Evolutionary conservation across 2,113 vertebrate species (phyloP).

Genomic region (Pardalotus punctatus): DNA sequence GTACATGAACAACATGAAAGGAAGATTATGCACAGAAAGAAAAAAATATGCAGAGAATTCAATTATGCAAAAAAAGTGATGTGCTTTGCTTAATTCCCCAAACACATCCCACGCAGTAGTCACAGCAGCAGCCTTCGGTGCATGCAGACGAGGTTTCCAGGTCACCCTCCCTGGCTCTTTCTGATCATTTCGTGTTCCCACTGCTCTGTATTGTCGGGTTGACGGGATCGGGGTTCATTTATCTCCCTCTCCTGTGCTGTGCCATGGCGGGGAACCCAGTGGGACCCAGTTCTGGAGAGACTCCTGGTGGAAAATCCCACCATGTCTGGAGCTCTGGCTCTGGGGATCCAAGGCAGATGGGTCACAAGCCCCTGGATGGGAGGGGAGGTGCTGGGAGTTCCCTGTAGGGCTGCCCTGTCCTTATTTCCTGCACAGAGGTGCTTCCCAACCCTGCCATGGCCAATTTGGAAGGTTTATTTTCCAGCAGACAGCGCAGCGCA

Average conservation of each 20-base stretch:
- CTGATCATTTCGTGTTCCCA: not conserved
- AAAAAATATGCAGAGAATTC: conserved; percentile 75
- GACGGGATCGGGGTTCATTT: not conserved
- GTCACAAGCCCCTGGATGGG: rapidly evolving
- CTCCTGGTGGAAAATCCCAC: rapidly evolving
- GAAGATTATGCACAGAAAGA: conserved; percentile 61
- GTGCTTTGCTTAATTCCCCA: conserved; percentile 72
- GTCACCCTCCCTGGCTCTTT: conserved; percentile 22
- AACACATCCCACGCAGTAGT: conserved; percentile 1
- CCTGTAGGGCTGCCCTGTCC: not conserved
- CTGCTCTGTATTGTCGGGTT: not conserved
- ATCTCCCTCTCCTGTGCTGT: not conserved
- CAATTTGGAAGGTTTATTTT: not conserved
- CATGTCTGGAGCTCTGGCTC: not conserved
- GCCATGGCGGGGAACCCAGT: rapidly evolving
- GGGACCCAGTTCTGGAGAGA: not conserved
- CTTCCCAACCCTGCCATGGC: not conserved
- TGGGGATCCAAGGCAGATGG: too few relatives aligned
- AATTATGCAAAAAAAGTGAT: conserved; percentile 77
- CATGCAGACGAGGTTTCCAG: conserved; percentile 19
- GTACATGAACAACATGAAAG: conserved; percentile 73
- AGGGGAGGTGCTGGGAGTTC: not conserved
- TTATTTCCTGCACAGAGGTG: not conserved
- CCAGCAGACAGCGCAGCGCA: rapidly evolving
- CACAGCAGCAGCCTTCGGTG: not conserved